A percentile compares a stretch with the other conserved stretches of the same genome.
Evolutionary conservation across 1,140 invertebrate genomes (phyloP).

Genomic region (Brachionus manjavacas): DNA sequence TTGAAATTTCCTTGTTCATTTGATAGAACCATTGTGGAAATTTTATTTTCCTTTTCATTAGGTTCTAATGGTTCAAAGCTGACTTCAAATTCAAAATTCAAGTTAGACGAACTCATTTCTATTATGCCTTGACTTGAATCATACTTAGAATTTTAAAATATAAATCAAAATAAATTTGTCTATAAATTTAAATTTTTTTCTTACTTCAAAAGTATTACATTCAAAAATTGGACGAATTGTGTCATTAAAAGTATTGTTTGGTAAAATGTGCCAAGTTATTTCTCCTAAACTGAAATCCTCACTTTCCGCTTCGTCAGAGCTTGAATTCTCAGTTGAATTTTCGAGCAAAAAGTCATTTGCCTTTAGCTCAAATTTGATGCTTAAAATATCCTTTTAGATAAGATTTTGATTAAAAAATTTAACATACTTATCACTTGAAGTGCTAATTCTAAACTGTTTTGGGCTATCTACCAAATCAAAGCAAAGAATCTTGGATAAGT

Average conservation of each 20-base stretch:
- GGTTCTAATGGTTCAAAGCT: background rate
- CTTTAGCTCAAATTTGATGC: background rate
- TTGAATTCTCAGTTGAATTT: background rate
- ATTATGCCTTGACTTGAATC: background rate
- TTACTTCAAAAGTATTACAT: slow-evolving; percentile 10
- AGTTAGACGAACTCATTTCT: background rate
- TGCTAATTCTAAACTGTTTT: background rate
- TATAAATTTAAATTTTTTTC: background rate
- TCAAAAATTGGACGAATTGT: background rate
- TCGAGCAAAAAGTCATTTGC: background rate
- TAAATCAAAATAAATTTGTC: too few relatives aligned
- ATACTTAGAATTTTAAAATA: background rate
- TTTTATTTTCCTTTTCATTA: background rate
- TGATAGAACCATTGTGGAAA: background rate
- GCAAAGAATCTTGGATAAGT: background rate
- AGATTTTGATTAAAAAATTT: background rate
- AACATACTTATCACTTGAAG: background rate
- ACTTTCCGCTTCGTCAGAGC: background rate
- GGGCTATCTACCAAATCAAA: background rate
- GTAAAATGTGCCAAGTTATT: background rate
- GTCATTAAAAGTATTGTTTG: background rate
- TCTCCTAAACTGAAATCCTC: background rate
- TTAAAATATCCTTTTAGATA: background rate
- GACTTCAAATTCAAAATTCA: background rate
- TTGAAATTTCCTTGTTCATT: background rate